phyloP scores from a whole-genome alignment of 1,140 invertebrate species.

The Scaptodrosophila lebanonensis region DNA sequence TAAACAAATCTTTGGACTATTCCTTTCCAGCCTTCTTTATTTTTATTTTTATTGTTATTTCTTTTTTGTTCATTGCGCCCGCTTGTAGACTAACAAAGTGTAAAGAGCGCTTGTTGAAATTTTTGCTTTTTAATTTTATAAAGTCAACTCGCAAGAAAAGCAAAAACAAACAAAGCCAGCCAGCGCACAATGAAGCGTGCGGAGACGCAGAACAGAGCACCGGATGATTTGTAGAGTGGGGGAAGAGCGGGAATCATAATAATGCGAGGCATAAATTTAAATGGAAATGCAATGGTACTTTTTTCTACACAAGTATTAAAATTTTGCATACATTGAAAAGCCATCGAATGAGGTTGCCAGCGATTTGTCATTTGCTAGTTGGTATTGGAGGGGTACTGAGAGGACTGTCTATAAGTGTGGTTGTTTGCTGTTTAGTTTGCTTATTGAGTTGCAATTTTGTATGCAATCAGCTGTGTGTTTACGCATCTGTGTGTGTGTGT shows the following conservation, averaged over 20 bases:
- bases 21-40: neutral
- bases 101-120: constrained; percentile 31
- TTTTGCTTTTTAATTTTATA: constrained; percentile 59
- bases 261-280: no score
- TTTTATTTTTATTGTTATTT: constrained; percentile 2
- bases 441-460: constrained; percentile 71
- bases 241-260: no score
- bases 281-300: no score
- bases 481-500: no score
- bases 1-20: constrained; percentile 48
- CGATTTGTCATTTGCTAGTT: no score
- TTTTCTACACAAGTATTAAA: no score
- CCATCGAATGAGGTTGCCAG: neutral
- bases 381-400: no score
- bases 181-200: constrained; percentile 5
- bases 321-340: no score
- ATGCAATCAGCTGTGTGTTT: constrained; percentile 68
- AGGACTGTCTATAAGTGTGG: constrained; percentile 4
- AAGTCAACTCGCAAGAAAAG: constrained; percentile 49
- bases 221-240: no score
- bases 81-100: neutral
- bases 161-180: constrained; percentile 33
- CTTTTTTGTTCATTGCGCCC: neutral
- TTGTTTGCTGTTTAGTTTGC: constrained; percentile 65
- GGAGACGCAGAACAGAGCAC: no score